Conservation (phyloP, 2,888 invertebrate species). For the Mythimna loreyi region DNA sequence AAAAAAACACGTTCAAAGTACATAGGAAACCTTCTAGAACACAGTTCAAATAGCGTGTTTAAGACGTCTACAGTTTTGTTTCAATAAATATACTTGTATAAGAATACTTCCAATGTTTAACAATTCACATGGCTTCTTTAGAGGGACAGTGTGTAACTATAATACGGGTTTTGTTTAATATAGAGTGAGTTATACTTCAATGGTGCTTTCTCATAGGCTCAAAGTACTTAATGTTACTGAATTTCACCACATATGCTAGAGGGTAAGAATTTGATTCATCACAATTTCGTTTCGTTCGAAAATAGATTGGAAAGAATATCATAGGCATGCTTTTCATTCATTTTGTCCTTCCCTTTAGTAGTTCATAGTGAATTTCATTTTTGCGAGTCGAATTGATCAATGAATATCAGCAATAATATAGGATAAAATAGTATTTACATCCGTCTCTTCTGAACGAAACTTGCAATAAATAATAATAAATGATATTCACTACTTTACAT, state of each 20-base stretch:
- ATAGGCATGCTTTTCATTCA: constrained; percentile 24
- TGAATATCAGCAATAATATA: constrained; percentile 62
- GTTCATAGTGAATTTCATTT: constrained; percentile 34
- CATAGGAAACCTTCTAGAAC: constrained; percentile 9
- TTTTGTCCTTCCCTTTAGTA: constrained; percentile 26
- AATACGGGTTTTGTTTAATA: constrained; percentile 63
- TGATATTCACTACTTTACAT: constrained; percentile 64
- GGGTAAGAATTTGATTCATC: constrained; percentile 52
- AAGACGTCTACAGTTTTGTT: constrained; percentile 27
- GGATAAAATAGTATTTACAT: constrained; percentile 53
- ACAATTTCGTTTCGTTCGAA: constrained; percentile 26
- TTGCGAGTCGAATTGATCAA: constrained; percentile 54
- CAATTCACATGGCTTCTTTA: constrained; percentile 24
- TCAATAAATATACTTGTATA: neutral
- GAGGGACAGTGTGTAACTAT: constrained; percentile 37
- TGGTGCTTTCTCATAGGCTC: constrained; percentile 78
- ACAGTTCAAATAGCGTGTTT: constrained; percentile 18
- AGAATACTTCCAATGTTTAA: constrained; percentile 24
- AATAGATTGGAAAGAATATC: constrained; percentile 20
- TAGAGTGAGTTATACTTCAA: constrained; percentile 66
- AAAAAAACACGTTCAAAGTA: constrained; percentile 7
- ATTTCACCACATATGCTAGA: constrained; percentile 49
- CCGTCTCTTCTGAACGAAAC: constrained; percentile 62
- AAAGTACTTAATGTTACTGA: constrained; percentile 70
- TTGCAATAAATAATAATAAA: constrained; percentile 66